Evolutionary conservation across 2,113 vertebrate genomes (phyloP).

Genomic region (Catharus bicknelli): DNA sequence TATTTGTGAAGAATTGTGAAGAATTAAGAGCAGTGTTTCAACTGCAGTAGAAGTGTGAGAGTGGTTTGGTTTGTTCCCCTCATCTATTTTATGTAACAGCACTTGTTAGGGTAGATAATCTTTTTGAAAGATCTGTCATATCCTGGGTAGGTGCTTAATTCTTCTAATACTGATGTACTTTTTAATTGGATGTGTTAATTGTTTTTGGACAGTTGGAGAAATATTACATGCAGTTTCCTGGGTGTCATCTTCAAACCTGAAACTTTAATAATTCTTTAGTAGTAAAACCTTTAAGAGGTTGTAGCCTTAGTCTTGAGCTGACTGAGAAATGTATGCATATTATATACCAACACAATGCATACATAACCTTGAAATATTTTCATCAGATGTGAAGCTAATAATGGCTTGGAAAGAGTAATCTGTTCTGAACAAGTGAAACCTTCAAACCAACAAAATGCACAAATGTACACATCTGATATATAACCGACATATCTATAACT

Average conservation of each 20-base stretch:
- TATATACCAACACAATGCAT: not conserved
- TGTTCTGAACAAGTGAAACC: not conserved
- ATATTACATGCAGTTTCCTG: not conserved
- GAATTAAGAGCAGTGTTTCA: not conserved
- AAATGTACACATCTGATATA: not conserved
- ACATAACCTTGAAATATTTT: too few species aligned
- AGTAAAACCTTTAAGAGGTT: not conserved
- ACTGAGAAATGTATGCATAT: not conserved
- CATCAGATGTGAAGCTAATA: not conserved
- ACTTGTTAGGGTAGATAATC: not conserved
- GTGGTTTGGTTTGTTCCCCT: not conserved
- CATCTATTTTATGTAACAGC: not conserved
- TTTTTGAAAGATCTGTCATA: not conserved
- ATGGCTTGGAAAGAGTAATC: not conserved
- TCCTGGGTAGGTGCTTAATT: not conserved
- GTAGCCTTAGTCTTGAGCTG: not conserved
- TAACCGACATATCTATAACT: not conserved
- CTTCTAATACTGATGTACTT: not conserved
- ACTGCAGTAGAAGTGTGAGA: not conserved
- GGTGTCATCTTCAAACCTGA: not conserved
- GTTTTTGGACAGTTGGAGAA: not conserved
- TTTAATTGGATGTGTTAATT: not conserved
- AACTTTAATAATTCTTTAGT: not conserved
- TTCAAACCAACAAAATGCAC: not conserved
- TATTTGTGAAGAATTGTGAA: not conserved